Percentiles rank a stretch among this genome's conserved stretches.
These are phyloP conservation scores for Saturnia pavonia DNA, from an alignment of 2,888 invertebrate species.

Conservation along the genomic window DNA sequence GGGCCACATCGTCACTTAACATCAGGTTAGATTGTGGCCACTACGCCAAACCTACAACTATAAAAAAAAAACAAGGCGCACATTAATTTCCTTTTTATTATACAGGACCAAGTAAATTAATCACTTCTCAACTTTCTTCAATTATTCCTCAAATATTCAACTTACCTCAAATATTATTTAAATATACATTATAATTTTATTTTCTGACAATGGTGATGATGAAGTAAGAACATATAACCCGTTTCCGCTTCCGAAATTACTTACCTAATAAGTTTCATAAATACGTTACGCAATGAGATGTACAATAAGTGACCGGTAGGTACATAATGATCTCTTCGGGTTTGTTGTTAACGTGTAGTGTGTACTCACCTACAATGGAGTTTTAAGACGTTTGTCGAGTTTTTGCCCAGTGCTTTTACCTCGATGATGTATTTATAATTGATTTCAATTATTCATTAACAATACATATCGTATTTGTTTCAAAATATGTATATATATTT, in stretches of 20 bases:
- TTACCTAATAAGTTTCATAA: conserved; percentile 24
- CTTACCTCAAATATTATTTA: background rate
- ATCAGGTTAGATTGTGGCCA: too few relatives aligned
- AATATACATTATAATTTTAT: background rate
- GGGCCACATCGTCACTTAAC: too few relatives aligned
- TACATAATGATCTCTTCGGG: background rate
- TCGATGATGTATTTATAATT: too few relatives aligned
- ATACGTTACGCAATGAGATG: conserved; percentile 13
- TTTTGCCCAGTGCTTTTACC: background rate
- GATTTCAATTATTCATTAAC: too few relatives aligned
- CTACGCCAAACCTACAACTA: too few relatives aligned
- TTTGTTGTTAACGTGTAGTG: conserved; percentile 7
- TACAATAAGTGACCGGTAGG: conserved; percentile 18
- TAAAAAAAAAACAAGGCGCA: too few relatives aligned
- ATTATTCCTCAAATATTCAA: too few relatives aligned
- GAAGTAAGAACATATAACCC: conserved; percentile 21
- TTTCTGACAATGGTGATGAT: conserved; percentile 2
- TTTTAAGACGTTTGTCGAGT: background rate
- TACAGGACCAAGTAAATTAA: too few relatives aligned
- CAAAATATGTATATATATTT: too few relatives aligned
- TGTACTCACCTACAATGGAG: background rate
- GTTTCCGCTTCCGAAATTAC: conserved; percentile 27
- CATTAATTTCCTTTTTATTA: too few relatives aligned
- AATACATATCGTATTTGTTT: too few relatives aligned
- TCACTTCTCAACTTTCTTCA: background rate